Evolutionary conservation across 2,888 invertebrate genomes (phyloP).

Genomic region (Dromius quadrimaculatus): DNA sequence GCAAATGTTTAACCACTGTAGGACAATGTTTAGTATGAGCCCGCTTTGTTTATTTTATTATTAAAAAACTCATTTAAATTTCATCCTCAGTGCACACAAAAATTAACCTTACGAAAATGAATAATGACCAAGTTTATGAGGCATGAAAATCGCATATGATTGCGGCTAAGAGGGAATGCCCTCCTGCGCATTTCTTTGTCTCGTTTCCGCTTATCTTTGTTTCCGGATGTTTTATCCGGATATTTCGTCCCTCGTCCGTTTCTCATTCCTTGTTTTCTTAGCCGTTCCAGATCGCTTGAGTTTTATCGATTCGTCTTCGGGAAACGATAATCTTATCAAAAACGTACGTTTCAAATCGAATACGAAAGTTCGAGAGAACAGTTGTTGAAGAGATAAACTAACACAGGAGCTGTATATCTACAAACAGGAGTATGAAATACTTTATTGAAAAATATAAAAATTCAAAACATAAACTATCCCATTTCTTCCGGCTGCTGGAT

Average conservation of each 20-base stretch:
- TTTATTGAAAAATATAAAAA: too few relatives aligned
- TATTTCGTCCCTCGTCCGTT: too few relatives aligned
- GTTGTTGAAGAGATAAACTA: conserved; percentile 7
- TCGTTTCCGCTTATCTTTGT: conserved; percentile 13
- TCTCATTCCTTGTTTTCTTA: conserved; percentile 16
- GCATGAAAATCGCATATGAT: conserved; percentile 13
- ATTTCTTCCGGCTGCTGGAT: too few relatives aligned
- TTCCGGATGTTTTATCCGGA: conserved; percentile 30
- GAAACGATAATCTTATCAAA: conserved; percentile 50
- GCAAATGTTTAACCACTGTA: too few relatives aligned
- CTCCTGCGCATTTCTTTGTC: conserved; percentile 12
- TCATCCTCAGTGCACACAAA: neutral
- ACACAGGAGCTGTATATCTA: too few relatives aligned
- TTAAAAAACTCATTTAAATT: too few relatives aligned
- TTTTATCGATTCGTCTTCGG: conserved; percentile 46
- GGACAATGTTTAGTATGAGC: too few relatives aligned
- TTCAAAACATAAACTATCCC: too few relatives aligned
- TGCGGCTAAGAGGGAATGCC: neutral
- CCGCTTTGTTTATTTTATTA: too few relatives aligned
- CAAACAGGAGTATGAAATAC: too few relatives aligned
- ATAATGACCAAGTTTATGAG: neutral
- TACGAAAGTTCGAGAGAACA: conserved; percentile 19
- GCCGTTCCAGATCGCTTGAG: conserved; percentile 42
- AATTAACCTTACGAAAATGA: too few relatives aligned
- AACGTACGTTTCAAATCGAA: conserved; percentile 45